Evolutionary conservation across 2,113 vertebrate genomes (phyloP).

Genomic region (Eonycteris spelaea): DNA sequence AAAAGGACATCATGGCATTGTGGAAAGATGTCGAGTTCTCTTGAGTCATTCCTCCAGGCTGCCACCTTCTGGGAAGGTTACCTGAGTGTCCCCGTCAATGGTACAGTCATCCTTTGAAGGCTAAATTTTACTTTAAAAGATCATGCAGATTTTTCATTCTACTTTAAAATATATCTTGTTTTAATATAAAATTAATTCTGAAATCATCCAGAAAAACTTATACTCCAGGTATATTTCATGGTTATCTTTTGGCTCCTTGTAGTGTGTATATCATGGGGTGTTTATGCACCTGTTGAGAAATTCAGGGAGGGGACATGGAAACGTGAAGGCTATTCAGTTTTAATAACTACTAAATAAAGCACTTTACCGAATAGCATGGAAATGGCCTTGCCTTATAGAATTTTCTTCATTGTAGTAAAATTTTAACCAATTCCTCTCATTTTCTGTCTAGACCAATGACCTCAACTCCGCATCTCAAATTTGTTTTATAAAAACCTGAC

Average conservation of each 20-base stretch:
- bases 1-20: not conserved
- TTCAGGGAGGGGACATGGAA: not conserved
- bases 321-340: not conserved
- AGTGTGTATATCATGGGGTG: not conserved
- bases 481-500: not conserved
- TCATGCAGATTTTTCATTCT: not conserved
- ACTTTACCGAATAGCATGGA: not conserved
- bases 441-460: not conserved
- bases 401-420: not conserved
- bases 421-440: not conserved
- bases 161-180: not conserved
- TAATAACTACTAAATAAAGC: not conserved
- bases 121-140: not conserved
- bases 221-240: not conserved
- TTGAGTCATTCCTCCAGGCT: accelerated
- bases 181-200: not conserved
- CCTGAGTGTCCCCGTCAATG: not conserved
- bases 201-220: not conserved
- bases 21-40: not conserved
- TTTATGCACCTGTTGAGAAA: not conserved
- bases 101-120: not conserved
- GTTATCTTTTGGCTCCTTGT: not conserved
- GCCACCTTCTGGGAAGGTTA: not conserved
- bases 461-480: not conserved
- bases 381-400: not conserved